Conservation (phyloP, 2,113 vertebrate genomes). For the Panthera tigris region DNA sequence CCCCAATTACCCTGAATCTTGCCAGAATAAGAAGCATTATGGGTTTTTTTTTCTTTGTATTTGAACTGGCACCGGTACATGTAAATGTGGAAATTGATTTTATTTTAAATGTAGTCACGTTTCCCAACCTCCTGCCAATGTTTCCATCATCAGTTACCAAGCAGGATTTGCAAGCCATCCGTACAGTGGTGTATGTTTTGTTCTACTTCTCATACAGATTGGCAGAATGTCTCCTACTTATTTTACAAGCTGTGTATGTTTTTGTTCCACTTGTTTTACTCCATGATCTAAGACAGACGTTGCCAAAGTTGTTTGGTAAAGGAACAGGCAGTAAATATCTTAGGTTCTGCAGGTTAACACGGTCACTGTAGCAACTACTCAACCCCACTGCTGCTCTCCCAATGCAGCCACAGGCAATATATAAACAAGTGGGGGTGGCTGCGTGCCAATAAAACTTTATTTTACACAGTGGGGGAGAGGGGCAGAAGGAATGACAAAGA, state of each 20-base stretch:
- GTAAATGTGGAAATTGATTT: background rate
- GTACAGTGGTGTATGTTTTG: background rate
- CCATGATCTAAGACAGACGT: background rate
- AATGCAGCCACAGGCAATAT: accelerated
- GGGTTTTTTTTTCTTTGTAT: background rate
- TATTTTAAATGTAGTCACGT: background rate
- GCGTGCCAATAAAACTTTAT: background rate
- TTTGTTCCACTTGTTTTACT: background rate
- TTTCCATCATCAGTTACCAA: background rate
- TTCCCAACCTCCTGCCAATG: background rate
- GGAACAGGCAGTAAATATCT: background rate
- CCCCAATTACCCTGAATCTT: background rate
- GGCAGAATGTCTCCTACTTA: background rate
- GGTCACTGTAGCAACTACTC: too few species aligned
- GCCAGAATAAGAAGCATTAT: background rate
- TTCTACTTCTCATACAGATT: background rate
- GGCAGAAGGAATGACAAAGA: too few species aligned
- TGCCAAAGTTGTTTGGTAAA: background rate
- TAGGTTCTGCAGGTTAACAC: background rate
- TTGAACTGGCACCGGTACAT: background rate
- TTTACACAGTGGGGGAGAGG: too few species aligned
- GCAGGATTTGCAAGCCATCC: background rate
- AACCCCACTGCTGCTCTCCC: accelerated
- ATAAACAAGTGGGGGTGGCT: background rate
- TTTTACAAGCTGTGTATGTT: background rate